These are phyloP conservation scores for Drosophila virilis DNA, from an alignment of 1,140 invertebrate genomes.

Conservation along the genomic window DNA sequence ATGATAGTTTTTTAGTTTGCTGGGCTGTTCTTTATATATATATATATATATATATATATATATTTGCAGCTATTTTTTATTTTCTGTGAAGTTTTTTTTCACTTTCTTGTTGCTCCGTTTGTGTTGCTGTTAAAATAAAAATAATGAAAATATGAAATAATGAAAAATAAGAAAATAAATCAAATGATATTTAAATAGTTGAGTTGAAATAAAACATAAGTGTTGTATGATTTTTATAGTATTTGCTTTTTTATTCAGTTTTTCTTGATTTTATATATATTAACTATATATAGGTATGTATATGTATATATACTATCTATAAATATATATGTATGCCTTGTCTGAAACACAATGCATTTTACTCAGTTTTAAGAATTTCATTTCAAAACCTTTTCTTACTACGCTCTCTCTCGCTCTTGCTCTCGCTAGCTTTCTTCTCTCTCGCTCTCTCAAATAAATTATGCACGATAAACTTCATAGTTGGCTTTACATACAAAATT, in stretches of 20 bases:
- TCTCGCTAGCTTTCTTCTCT: background rate
- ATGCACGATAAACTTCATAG: slow-evolving; percentile 73
- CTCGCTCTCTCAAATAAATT: slow-evolving; percentile 53
- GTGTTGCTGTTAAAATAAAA: slow-evolving; percentile 26
- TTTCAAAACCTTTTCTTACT: slow-evolving; percentile 26
- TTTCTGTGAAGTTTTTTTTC: slow-evolving; percentile 29
- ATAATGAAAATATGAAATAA: slow-evolving; percentile 18
- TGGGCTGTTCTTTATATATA: slow-evolving; percentile 11
- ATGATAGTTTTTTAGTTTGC: slow-evolving; percentile 75
- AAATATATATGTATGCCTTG: slow-evolving; percentile 40
- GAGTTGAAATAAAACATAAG: slow-evolving; percentile 64
- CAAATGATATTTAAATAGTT: background rate
- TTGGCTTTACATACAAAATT: slow-evolving; percentile 38
- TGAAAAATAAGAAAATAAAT: slow-evolving; percentile 10
- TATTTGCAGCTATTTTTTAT: slow-evolving; percentile 27
- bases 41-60: no score
- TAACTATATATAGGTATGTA: slow-evolving; percentile 55
- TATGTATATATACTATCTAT: slow-evolving; percentile 36
- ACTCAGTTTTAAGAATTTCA: slow-evolving; percentile 35
- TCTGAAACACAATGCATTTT: slow-evolving; percentile 59
- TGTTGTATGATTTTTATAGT: slow-evolving; percentile 53
- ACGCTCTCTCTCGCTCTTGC: background rate
- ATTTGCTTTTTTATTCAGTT: slow-evolving; percentile 64
- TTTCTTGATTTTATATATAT: slow-evolving; percentile 47
- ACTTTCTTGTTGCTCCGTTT: slow-evolving; percentile 25